phyloP scores from a whole-genome alignment of 2,113 vertebrate species.

The Bungarus multicinctus region DNA sequence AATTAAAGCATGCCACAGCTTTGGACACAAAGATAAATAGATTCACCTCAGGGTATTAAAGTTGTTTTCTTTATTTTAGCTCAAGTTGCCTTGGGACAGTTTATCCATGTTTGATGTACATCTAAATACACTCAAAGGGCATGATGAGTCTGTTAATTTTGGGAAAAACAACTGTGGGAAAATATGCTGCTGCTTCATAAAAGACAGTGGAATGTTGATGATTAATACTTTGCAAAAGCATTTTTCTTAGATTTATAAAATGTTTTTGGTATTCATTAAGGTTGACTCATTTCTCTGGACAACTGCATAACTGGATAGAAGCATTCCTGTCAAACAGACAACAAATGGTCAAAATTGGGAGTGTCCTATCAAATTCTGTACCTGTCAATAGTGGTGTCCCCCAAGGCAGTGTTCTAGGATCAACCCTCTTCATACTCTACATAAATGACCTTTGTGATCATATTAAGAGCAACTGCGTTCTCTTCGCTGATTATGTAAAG shows the following conservation, averaged over 20 bases:
- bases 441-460: too few relatives aligned
- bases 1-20: not conserved
- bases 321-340: too few relatives aligned
- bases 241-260: not conserved
- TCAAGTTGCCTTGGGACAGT: not conserved
- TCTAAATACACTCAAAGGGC: not conserved
- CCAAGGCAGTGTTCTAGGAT: too few relatives aligned
- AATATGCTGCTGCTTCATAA: not conserved
- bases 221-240: not conserved
- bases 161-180: not conserved
- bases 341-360: too few relatives aligned
- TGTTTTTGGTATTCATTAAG: not conserved
- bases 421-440: too few relatives aligned
- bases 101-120: slow-evolving; percentile 15
- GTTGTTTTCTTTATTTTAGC: slow-evolving; percentile 4
- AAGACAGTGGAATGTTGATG: not conserved
- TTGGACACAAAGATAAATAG: not conserved
- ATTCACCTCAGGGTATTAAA: not conserved
- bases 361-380: too few relatives aligned
- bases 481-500: too few relatives aligned
- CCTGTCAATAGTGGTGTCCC: too few relatives aligned
- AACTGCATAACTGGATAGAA: too few relatives aligned
- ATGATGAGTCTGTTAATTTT: not conserved
- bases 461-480: too few relatives aligned
- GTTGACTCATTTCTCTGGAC: not conserved